Conservation (phyloP, 2,113 vertebrate species). For the Peucedramus taeniatus region DNA sequence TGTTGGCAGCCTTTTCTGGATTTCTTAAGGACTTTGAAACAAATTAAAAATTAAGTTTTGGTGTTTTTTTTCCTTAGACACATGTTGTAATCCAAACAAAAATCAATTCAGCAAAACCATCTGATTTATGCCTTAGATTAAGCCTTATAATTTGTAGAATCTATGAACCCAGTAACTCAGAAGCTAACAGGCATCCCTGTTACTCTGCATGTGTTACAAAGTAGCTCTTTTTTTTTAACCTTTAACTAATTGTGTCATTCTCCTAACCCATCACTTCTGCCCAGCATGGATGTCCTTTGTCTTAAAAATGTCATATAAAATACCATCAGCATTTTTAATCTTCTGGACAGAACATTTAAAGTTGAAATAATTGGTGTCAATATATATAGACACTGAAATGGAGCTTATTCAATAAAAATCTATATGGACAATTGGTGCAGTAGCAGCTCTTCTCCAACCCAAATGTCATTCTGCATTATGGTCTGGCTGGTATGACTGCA, state of each 20-base stretch:
- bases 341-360: neutral
- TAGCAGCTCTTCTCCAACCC: slow-evolving; percentile 2
- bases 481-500: neutral
- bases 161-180: neutral
- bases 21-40: neutral
- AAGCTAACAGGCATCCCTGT: neutral
- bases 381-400: neutral
- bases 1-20: neutral
- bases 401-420: slow-evolving; percentile 14
- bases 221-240: neutral
- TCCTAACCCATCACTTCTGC: neutral
- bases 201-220: neutral
- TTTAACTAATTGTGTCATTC: neutral
- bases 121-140: neutral
- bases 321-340: neutral
- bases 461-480: slow-evolving; percentile 1
- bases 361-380: neutral
- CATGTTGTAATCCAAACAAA: neutral
- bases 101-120: neutral
- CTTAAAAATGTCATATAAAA: neutral
- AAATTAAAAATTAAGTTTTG: neutral
- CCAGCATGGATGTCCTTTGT: neutral
- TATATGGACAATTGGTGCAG: neutral
- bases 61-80: neutral
- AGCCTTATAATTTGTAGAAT: neutral